Base-by-base conservation (phyloP, 2,888 invertebrate genomes). In the Chelonus formosanus region DNA sequence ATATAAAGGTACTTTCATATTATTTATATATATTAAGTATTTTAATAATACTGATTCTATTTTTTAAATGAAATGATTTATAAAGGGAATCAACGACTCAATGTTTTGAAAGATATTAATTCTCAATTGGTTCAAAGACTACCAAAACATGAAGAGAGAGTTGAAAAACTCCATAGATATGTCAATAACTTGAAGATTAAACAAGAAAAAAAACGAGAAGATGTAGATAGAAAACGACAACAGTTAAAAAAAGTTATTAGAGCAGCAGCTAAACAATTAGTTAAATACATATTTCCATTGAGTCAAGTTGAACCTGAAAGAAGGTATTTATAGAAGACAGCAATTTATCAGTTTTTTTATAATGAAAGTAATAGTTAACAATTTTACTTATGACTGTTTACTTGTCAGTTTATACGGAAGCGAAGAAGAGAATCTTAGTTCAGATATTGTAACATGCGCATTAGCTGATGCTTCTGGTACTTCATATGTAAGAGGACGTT, bases 401-500 rank as follows among this genome's bases (percentile, higher is more conserved):
- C 40, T 60, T 63, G 56, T 52, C 59, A 81, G 78, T 74, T 74
- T 77, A 60, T 81, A 76, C 54, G 82, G 80, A 69, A 82, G 81
- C 54, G 84, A 84, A 61, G 81, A 81, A 61, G 81, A 78, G 64
- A 79, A 75, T 71, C 75, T 75, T 52, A 80, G 76, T 68, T 73
- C 77, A 8, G 84, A 84, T 71, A 73, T 76, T 40, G 78, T 84
- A 44, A 82, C 81, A 55, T 81, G 76, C 72, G 84, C 89, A 4
- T 85, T 89, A 56, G 91, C 92, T 6, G 92, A 93, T 80, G 92
- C 93, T 40, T 89, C 91, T 56, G 90, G 93, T 84, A 91, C 92
- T 75, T 88, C 94, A 69, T 91, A 94, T 83, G 89, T 95, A 79
- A 86, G 92, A 81, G 91, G 93, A 77, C 90, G 89, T 74, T 93